These are phyloP conservation scores for Nasonia vitripennis DNA, from an alignment of 1,140 invertebrate species.

Conservation along the genomic window DNA sequence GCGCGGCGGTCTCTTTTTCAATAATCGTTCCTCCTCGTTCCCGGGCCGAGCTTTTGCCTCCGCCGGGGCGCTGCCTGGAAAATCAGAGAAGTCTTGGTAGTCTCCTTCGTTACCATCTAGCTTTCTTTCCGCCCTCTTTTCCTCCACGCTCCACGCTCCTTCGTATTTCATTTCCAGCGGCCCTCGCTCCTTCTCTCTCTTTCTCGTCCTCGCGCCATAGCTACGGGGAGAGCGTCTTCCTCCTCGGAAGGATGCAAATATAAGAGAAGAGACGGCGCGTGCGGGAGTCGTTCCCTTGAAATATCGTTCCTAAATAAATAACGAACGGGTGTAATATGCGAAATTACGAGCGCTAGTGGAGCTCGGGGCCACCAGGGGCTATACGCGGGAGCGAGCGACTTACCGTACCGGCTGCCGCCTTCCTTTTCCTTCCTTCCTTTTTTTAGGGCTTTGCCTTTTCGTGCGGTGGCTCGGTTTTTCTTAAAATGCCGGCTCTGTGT, in stretches of 20 bases:
- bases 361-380: background rate
- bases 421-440: background rate
- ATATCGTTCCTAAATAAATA: conserved; percentile 71
- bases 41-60: conserved; percentile 10
- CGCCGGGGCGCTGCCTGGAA: background rate
- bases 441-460: conserved; percentile 43
- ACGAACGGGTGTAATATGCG: conserved; percentile 69
- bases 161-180: conserved; percentile 54
- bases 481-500: background rate
- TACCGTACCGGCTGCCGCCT: background rate
- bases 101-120: conserved; percentile 52
- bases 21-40: conserved; percentile 42
- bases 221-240: background rate
- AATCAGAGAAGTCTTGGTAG: conserved; percentile 42
- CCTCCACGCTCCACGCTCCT: conserved; percentile 36
- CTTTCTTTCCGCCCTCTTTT: background rate
- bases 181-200: conserved; percentile 32
- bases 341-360: conserved; percentile 63
- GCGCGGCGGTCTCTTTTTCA: conserved; percentile 34
- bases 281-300: conserved; percentile 66
- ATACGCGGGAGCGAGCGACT: background rate
- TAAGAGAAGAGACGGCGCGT: conserved; percentile 60
- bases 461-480: background rate
- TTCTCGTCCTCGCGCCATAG: background rate
- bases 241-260: conserved; percentile 63